Conservation (phyloP, 2,113 vertebrate species). For the Perca flavescens region DNA sequence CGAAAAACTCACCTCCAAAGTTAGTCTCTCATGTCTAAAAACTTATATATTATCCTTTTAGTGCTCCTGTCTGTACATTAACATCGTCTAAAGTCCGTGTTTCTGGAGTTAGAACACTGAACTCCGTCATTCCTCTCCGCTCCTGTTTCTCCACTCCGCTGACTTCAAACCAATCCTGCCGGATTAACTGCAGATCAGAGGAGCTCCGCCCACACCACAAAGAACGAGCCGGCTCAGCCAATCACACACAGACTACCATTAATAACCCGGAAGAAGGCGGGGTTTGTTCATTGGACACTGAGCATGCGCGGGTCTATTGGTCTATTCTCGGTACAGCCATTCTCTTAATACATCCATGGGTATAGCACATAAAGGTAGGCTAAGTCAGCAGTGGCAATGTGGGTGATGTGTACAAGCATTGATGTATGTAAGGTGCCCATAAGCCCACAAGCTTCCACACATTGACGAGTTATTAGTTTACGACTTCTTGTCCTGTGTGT, state of each 20-base stretch:
- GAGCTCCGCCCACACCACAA: constrained; percentile 44
- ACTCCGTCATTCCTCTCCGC: background rate
- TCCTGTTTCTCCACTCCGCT: constrained; percentile 20
- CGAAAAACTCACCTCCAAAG: constrained; percentile 37
- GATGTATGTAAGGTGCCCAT: too few relatives aligned
- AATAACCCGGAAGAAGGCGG: constrained; percentile 35
- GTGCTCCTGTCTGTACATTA: background rate
- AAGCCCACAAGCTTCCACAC: too few relatives aligned
- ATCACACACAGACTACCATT: constrained; percentile 39
- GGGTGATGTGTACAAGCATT: background rate
- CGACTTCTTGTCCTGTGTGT: constrained; percentile 37
- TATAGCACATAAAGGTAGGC: too few relatives aligned
- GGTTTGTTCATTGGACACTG: background rate
- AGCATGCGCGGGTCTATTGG: constrained; percentile 61
- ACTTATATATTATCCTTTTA: accelerated
- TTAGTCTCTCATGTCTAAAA: constrained; percentile 26
- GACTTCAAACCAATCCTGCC: constrained; percentile 36
- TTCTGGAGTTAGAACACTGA: background rate
- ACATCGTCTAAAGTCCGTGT: background rate
- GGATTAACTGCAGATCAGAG: constrained; percentile 63
- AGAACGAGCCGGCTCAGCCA: constrained; percentile 45
- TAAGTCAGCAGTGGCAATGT: background rate
- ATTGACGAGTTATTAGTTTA: constrained; percentile 1
- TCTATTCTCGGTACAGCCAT: constrained; percentile 45
- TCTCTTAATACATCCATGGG: too few relatives aligned